Conservation (phyloP, 2,797 vertebrate species). For the Salarias fasciatus region DNA sequence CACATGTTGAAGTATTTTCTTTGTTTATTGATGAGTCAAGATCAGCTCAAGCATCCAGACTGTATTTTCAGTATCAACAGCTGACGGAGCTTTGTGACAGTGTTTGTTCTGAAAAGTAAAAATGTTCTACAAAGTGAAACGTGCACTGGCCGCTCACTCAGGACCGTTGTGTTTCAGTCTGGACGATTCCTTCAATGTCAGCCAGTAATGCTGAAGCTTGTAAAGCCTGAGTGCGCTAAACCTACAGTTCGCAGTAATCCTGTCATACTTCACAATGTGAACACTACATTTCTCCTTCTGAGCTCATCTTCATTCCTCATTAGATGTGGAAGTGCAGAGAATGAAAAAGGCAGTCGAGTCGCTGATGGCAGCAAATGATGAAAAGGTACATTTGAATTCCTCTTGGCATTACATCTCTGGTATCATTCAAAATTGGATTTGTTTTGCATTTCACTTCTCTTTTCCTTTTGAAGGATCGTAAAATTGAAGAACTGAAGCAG, state of each 20-base stretch:
- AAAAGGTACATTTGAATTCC: constrained; percentile 87
- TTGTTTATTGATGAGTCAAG: not conserved
- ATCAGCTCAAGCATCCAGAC: too few relatives aligned
- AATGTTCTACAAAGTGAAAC: constrained; percentile 37
- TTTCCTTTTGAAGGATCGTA: constrained; percentile 86
- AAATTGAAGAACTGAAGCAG: constrained; percentile 96
- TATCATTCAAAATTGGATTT: too few relatives aligned
- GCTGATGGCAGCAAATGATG: constrained; percentile 96
- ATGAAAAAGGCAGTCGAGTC: constrained; percentile 98
- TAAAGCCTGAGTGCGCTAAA: constrained; percentile 4
- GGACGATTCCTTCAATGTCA: not conserved
- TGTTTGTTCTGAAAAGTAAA: constrained; percentile 46
- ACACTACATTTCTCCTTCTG: not conserved
- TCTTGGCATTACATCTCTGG: not conserved
- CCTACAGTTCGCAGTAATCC: not conserved
- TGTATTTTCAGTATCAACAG: too few relatives aligned
- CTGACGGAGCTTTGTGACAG: not conserved
- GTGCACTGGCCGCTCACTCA: constrained; percentile 21
- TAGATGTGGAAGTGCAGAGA: constrained; percentile 96
- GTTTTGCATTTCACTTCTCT: not conserved
- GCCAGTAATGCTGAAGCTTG: constrained; percentile 18
- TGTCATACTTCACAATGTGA: not conserved
- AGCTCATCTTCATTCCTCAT: constrained; percentile 35
- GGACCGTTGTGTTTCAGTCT: not conserved
- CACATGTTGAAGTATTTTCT: too few relatives aligned